Evolutionary conservation across 2,888 invertebrate genomes (phyloP), one percentile per base, ranked within the genome.

Genomic region (Machimus atricapillus): DNA sequence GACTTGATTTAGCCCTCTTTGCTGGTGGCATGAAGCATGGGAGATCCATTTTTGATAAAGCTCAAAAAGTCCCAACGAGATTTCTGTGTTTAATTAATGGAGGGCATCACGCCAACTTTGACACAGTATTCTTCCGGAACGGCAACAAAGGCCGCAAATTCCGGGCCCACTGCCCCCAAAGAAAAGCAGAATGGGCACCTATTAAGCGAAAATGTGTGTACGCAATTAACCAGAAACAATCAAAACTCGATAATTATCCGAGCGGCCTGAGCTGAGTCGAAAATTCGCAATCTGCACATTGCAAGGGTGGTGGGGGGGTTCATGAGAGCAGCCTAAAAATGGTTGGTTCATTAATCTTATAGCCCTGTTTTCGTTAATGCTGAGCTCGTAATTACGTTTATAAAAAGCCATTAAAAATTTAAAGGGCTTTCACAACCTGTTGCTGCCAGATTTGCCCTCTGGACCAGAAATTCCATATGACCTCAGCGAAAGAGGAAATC

Each of bases 191-290:
- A 66, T 66, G 66, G 66, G 23, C 66, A 27, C 19, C 23, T 78
- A 40, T 78, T 78, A 78, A 78, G 37, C 43, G 78, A 78, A 78
- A 40, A 78, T 34, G 43, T 23, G 76, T 78, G 40, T 78, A 43
- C 46, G 40, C 16, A 79, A 79, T 79, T 79, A 79, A 79, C 27
- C 52, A 27, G 52, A 79, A 79, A 52, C 46, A 79, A 27, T 52
- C 27, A 79, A 79, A 78, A 79, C n/a, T 52, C 79, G 79, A 79
- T 79, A 79, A 79, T 79, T 79, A 79, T 79, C 79, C 23, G 23
- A 16, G 23, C 27, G 27, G 23, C 12, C 66, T 12, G 19, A 19
- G 27, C 66, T 1, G 27, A 23, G 12, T 14, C 2, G 66, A 66
- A 66, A 66, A 66, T 23, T 27, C 66, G 23, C 66, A 27, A 66